Percentiles rank a stretch among this genome's conserved stretches.
These are phyloP conservation scores for Acromyrmex charruanus DNA, from an alignment of 1,140 invertebrate genomes.

Conservation along the genomic window DNA sequence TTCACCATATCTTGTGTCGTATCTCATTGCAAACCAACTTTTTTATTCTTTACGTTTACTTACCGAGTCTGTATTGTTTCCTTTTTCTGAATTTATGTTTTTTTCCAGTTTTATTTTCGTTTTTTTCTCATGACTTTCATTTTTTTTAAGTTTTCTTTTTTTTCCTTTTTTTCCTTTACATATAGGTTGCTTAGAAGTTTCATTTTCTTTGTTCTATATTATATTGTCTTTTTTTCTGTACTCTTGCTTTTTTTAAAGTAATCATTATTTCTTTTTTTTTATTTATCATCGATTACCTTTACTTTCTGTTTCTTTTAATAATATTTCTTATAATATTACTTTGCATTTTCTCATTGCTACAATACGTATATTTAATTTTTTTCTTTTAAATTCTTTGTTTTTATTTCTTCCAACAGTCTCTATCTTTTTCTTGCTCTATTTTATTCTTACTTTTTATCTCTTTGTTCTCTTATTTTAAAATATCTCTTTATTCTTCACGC, in stretches of 20 bases:
- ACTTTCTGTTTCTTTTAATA: not conserved
- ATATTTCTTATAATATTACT: conserved; percentile 4
- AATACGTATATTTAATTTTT: conserved; percentile 33
- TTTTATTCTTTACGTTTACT: conserved; percentile 10
- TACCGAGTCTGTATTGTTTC: not conserved
- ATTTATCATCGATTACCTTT: not conserved
- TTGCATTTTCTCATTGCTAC: conserved; percentile 4
- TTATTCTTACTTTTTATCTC: not conserved
- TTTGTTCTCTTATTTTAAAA: conserved; percentile 32
- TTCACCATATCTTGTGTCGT: conserved; percentile 5
- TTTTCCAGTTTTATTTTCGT: not conserved
- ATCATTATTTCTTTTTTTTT: not conserved
- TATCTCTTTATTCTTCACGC: conserved; percentile 6
- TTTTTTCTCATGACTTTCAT: not conserved
- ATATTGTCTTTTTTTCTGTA: not conserved
- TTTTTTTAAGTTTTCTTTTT: not conserved
- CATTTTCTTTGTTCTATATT: not conserved
- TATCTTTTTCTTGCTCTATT: not conserved
- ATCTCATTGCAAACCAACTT: not conserved
- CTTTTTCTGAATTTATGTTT: not conserved
- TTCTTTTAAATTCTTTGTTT: conserved; percentile 8
- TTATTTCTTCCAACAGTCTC: conserved; percentile 11
- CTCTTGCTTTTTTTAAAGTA: not conserved
- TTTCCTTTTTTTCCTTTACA: not conserved
- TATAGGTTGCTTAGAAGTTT: not conserved